Conservation (phyloP, 2,113 vertebrate species). For the Apodemus speciosus region DNA sequence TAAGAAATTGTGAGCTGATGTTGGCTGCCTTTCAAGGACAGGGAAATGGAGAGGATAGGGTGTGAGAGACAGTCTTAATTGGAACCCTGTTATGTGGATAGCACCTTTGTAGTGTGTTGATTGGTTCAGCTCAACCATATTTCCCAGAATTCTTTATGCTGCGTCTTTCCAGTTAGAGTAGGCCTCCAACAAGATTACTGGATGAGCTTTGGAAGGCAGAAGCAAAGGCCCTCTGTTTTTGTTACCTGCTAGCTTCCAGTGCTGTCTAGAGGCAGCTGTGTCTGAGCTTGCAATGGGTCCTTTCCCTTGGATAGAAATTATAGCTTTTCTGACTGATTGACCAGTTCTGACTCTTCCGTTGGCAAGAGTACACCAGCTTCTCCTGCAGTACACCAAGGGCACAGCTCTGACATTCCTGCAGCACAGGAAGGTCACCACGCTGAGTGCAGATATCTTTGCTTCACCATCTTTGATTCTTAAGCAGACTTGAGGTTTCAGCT, state of each 20-base stretch:
- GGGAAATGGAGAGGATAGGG: not conserved
- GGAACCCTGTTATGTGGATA: not conserved
- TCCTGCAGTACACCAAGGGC: not conserved
- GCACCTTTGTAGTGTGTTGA: not conserved
- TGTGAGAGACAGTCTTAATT: not conserved
- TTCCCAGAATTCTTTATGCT: slow-evolving; percentile 13
- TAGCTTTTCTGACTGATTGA: not conserved
- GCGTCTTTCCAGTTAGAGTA: not conserved
- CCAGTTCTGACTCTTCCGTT: not conserved
- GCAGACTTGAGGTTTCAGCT: not conserved
- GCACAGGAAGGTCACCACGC: not conserved
- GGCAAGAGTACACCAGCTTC: not conserved
- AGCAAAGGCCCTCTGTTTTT: not conserved
- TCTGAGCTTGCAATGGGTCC: not conserved
- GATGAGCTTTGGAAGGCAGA: not conserved
- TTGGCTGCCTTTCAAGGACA: not conserved
- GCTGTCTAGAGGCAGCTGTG: not conserved
- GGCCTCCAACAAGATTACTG: not conserved
- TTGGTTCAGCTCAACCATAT: not conserved
- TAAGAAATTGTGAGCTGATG: not conserved
- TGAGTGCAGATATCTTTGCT: not conserved
- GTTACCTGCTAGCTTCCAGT: not conserved
- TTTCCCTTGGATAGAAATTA: not conserved
- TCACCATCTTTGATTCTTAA: not conserved
- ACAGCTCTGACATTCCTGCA: not conserved